phyloP scores from a whole-genome alignment of 2,888 invertebrate species.

The Acleris emargana region DNA sequence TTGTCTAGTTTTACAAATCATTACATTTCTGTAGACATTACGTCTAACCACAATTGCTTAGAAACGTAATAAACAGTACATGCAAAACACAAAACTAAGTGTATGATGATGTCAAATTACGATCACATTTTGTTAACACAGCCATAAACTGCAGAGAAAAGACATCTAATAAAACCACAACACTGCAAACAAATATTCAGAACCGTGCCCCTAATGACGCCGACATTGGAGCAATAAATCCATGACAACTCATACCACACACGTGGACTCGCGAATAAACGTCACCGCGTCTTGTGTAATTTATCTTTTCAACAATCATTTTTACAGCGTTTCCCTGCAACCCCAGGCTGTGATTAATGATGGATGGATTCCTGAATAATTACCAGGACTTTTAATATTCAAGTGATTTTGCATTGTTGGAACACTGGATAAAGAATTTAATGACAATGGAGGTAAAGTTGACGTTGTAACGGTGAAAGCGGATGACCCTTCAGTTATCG shows the following conservation, averaged over 20 bases:
- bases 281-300: conserved; percentile 78
- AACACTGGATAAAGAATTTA: conserved; percentile 50
- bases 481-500: conserved; percentile 74
- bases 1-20: background rate
- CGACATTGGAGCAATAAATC: conserved; percentile 58
- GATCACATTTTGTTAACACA: background rate
- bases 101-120: background rate
- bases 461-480: conserved; percentile 48
- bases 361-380: conserved; percentile 84
- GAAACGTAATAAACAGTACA: no score
- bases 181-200: conserved; percentile 56
- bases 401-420: conserved; percentile 68
- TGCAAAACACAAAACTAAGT: background rate
- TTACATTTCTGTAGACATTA: background rate
- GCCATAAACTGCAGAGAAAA: background rate
- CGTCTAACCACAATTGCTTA: no score
- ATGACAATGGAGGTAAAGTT: conserved; percentile 48
- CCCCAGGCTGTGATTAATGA: conserved; percentile 81
- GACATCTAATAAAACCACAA: conserved; percentile 29
- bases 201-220: conserved; percentile 56
- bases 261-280: conserved; percentile 67
- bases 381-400: conserved; percentile 84
- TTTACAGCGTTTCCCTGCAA: conserved; percentile 77
- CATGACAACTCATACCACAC: conserved; percentile 56
- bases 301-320: conserved; percentile 83